Conservation (phyloP, 1,140 invertebrate genomes). For the Sitobion miscanthi region DNA sequence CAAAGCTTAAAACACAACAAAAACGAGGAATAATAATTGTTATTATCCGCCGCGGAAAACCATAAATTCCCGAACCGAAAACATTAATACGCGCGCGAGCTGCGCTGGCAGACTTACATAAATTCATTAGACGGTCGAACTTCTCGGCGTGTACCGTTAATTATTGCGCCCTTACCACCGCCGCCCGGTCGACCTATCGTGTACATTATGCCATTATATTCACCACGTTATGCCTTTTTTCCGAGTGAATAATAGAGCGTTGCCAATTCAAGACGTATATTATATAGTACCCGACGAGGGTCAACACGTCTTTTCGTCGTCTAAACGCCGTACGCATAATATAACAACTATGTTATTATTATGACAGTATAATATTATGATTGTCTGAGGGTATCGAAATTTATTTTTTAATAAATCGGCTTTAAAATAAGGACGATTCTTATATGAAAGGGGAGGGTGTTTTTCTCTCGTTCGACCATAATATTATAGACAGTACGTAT, state of each 20-base stretch:
- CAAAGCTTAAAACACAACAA: conserved; percentile 51
- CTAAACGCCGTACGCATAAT: not conserved
- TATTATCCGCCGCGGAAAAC: conserved; percentile 50
- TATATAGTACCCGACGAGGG: not conserved
- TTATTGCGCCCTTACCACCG: not conserved
- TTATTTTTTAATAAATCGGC: too few relatives aligned
- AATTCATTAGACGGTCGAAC: conserved; percentile 55
- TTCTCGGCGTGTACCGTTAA: conserved; percentile 36
- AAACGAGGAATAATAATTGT: conserved; percentile 52
- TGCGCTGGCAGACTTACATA: conserved; percentile 21
- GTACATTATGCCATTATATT: not conserved
- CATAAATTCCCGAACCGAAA: conserved; percentile 49
- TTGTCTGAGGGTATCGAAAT: not conserved
- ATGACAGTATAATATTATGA: not conserved
- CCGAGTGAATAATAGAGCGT: not conserved
- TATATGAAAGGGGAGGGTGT: not conserved
- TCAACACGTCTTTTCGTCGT: not conserved
- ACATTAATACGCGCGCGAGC: conserved; percentile 24
- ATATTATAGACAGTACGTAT: too few relatives aligned
- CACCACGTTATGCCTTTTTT: not conserved
- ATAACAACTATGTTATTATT: not conserved
- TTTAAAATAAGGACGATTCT: not conserved
- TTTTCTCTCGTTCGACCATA: too few relatives aligned
- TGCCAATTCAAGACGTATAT: not conserved
- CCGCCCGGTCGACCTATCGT: too few relatives aligned